Base-by-base conservation (phyloP, 2,888 invertebrate species). In the Cabera pusaria region DNA sequence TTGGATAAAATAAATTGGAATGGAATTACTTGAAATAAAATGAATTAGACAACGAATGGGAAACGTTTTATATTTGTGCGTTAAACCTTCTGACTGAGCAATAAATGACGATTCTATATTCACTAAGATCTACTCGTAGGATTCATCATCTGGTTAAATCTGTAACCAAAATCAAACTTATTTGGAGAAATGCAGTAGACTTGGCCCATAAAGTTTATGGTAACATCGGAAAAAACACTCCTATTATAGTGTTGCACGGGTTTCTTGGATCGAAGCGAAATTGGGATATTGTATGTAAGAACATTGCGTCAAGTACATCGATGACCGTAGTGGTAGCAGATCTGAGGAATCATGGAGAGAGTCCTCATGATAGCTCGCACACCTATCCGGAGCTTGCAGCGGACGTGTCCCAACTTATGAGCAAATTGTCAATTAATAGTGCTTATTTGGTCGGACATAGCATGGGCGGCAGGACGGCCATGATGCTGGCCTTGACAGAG, bases 311-410 rank as follows among this genome's bases (percentile, higher is more conserved):
- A 43, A 90, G 90, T 36, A 93, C 93, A 1, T 89, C 91, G n/a
- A 91, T 93, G 56, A 93, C 92, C 85, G 95, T 97, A 3, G 92
- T 96, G 42, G 91, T 96, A 2, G 90, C 98, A 8, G 99, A 99
- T 85, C 94, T 96, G 0, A 91, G 98, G 62, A 98, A 99, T 82
- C 99, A 99, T 81, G 99, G 98, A 0, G 96, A 97, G 46, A 98
- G 98, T 65, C 95, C 95, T 0, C 97, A 98, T 70, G 85, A 92
- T 0, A 52, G 85, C 0, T 90, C 92, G 1, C 96, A 97, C 79
- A 91, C 92, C 0, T 98, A 97, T 67, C 73, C 90, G 5, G 91
- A 92, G 39, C 93, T 98, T 92, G 93, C 94, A 0, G 76, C 84
- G 21, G 88, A 88, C 46, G 73, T 88, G 1, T 82, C 84, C 67